Percentiles rank a stretch among this genome's conserved stretches.
Evolutionary conservation across 2,797 vertebrate genomes (phyloP).

Genomic region (Alcedo atthis): DNA sequence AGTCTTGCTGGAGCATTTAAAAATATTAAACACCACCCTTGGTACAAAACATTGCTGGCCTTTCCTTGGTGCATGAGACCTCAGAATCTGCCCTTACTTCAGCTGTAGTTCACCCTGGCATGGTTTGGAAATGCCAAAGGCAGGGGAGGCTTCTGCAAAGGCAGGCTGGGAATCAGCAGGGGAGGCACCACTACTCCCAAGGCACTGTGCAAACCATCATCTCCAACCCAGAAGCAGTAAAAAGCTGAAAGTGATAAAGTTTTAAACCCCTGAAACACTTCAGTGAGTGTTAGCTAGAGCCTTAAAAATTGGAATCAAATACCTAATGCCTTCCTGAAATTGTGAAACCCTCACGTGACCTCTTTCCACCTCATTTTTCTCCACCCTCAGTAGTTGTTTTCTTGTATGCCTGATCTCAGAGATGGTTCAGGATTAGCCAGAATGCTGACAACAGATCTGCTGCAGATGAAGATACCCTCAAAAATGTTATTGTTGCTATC

Average conservation of each 20-base stretch:
- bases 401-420: background rate
- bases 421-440: background rate
- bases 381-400: background rate
- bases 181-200: background rate
- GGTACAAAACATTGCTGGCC: background rate
- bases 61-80: background rate
- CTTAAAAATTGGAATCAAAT: background rate
- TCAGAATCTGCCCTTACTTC: background rate
- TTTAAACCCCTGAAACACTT: background rate
- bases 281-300: background rate
- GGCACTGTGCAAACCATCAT: background rate
- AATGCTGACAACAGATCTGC: background rate
- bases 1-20: constrained; percentile 9
- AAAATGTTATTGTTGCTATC: background rate
- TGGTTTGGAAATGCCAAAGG: background rate
- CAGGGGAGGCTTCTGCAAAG: background rate
- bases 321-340: background rate
- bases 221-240: background rate
- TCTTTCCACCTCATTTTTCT: background rate
- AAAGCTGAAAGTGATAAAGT: background rate
- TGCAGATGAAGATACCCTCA: background rate
- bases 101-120: background rate
- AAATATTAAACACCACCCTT: constrained; percentile 17
- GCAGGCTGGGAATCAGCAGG: background rate
- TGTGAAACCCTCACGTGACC: background rate